Conservation (phyloP, 2,888 invertebrate species). For the Drosophila mettleri region DNA sequence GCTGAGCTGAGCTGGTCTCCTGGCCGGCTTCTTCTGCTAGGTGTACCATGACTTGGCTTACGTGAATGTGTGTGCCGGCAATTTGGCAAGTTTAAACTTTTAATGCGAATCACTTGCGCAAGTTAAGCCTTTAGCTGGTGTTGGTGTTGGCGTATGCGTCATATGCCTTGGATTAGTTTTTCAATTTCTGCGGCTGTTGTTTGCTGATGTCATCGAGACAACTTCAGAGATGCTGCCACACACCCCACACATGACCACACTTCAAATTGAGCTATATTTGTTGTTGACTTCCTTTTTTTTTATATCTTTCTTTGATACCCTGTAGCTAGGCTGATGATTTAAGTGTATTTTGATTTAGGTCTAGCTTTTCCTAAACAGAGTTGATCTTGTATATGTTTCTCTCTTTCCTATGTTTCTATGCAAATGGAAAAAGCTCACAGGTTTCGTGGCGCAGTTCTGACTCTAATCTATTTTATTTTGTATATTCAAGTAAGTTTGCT, state of each 20-base stretch:
- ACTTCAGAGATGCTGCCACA: conserved; percentile 25
- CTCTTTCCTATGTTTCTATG: too few species aligned
- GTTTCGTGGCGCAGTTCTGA: too few species aligned
- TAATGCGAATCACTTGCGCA: conserved; percentile 71
- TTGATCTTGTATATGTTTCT: too few species aligned
- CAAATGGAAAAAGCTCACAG: too few species aligned
- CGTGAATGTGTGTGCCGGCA: conserved; percentile 39
- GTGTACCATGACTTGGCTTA: conserved; percentile 18
- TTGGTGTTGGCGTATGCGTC: conserved; percentile 37
- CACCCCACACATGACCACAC: conserved; percentile 34
- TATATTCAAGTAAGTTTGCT: too few species aligned
- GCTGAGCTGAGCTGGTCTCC: conserved; percentile 7
- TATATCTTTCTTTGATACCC: neutral
- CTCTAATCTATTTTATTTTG: too few species aligned
- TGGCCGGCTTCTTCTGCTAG: conserved; percentile 18
- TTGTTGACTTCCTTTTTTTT: conserved; percentile 12
- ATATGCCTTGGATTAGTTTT: conserved; percentile 63
- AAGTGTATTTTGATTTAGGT: neutral
- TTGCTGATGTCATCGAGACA: conserved; percentile 79
- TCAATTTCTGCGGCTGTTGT: conserved; percentile 72
- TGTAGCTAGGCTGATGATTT: neutral
- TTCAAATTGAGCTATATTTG: conserved; percentile 26
- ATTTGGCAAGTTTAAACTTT: conserved; percentile 75
- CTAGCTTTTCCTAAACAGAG: too few species aligned
- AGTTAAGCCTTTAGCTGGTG: conserved; percentile 51